Base-by-base conservation (phyloP, 2,797 vertebrate genomes). In the Gallinago nigripennis region DNA sequence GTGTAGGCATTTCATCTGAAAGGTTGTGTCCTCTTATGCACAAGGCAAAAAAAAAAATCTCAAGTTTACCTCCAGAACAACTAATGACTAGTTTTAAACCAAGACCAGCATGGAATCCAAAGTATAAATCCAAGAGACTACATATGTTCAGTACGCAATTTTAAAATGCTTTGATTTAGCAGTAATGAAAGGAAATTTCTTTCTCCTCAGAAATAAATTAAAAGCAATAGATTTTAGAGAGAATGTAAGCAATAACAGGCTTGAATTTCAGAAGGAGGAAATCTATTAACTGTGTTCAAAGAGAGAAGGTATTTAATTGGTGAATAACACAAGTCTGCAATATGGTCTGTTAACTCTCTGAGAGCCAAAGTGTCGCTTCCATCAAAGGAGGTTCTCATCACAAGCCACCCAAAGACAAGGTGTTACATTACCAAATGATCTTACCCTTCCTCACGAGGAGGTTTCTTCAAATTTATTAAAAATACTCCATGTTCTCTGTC, bases 221-320 rank as follows among this genome's bases (percentile, higher is more conserved):
- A 88, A 93, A 93, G 88, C 92, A 82, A 82, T 73, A 68, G 94
- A 82, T 91, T 90, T 86, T 39, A 90, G 87, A 79, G 28, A 54
- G 64, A 63, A 80, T 0, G 1, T 79, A 92, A 95, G 86, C 90
- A 94, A 64, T 77, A 96, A 86, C 87, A 92, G 73, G 80, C 81
- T 92, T 68, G 85, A 46, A 92, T 96, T 96, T 97, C 92, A 92
- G 77, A 86, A 91, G 86, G 75, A 93, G 76, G 90, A 93, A 92
- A 94, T 96, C 82, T 94, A 94, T 95, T 96, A 96, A 93, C 66
- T 68, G 58, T 91, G 92, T 93, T 95, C 95, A 97, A 96, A 96
- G 91, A 86, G 80, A 57, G 31, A 70, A 94, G 73, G 88, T 95
- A 94, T 96, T 96, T 96, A 94, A 95, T 82, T 95, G 96, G 88